A percentile compares a stretch with the other conserved stretches of the same genome.
phyloP scores from a whole-genome alignment of 2,113 vertebrate genomes.

The Carlito syrichta region DNA sequence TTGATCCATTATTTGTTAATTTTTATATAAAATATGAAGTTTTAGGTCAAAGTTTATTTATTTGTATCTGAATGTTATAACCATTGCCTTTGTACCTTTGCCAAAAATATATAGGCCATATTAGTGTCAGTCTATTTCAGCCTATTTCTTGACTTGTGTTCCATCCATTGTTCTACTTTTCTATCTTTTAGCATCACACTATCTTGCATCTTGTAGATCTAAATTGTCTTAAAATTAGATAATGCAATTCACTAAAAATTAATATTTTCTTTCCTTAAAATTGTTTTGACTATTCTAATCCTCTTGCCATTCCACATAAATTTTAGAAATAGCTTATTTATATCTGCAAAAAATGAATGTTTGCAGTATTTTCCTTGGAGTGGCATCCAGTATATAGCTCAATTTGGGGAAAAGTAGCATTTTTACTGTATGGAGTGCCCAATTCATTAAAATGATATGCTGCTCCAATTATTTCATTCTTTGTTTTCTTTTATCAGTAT shows the following conservation, averaged over 20 bases:
- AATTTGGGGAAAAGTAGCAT: not conserved
- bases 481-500: not conserved
- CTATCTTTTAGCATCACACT: not conserved
- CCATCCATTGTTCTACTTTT: not conserved
- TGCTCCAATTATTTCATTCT: not conserved
- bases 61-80: not conserved
- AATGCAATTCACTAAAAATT: not conserved
- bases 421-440: not conserved
- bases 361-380: not conserved
- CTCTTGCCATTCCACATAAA: not conserved
- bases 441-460: not conserved
- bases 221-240: not conserved
- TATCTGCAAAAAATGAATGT: not conserved
- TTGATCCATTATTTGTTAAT: not conserved
- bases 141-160: not conserved
- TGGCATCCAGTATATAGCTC: not conserved
- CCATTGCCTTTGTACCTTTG: not conserved
- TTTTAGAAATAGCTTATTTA: not conserved
- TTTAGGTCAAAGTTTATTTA: not conserved
- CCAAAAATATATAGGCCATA: not conserved
- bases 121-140: not conserved
- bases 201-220: not conserved
- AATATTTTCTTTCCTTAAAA: not conserved
- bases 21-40: not conserved
- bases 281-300: not conserved